phyloP scores from a whole-genome alignment of 2,797 vertebrate species.

The Cyprinodon diabolis region DNA sequence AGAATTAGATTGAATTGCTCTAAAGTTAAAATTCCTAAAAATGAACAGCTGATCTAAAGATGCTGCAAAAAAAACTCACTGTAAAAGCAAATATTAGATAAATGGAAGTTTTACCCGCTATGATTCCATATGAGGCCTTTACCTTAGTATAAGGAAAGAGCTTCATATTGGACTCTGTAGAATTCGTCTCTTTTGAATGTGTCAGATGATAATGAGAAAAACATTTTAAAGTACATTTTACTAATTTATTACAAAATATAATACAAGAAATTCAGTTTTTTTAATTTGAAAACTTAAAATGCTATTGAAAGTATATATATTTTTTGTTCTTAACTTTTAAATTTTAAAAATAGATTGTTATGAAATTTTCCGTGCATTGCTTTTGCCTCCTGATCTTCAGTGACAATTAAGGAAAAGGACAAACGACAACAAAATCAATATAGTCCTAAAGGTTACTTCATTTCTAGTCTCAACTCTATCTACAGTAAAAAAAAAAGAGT shows the following conservation, averaged over 20 bases:
- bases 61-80: background rate
- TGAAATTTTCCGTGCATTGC: background rate
- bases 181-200: too few species aligned
- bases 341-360: too few species aligned
- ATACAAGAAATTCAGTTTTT: background rate
- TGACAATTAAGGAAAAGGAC: background rate
- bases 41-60: background rate
- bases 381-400: background rate
- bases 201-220: background rate
- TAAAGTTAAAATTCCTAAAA: background rate
- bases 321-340: too few species aligned
- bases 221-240: background rate
- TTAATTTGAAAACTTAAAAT: too few species aligned
- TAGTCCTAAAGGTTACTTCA: conserved; percentile 7
- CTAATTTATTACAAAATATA: background rate
- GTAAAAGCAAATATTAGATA: background rate
- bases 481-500: conserved; percentile 20
- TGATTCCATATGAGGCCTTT: background rate
- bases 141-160: too few species aligned
- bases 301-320: too few species aligned
- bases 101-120: background rate
- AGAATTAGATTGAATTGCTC: background rate
- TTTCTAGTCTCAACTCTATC: conserved; percentile 18
- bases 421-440: background rate
- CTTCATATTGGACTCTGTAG: too few species aligned